A percentile compares a stretch with the other conserved stretches of the same genome.
Evolutionary conservation across 2,113 vertebrate genomes (phyloP).

Genomic region (Festucalex cinctus): DNA sequence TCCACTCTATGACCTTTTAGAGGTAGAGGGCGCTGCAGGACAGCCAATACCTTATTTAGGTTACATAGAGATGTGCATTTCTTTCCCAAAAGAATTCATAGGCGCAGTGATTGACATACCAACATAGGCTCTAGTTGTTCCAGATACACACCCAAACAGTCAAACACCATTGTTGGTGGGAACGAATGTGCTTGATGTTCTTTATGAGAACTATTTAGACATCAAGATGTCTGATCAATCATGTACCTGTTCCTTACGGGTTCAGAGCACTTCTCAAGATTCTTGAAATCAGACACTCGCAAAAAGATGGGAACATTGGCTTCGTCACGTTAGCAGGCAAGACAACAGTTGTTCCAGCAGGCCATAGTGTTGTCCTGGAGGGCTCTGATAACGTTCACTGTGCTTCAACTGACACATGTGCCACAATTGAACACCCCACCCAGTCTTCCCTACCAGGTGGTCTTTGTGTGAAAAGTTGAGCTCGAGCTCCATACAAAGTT

Average conservation of each 20-base stretch:
- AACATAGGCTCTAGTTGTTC: neutral
- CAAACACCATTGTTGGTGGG: neutral
- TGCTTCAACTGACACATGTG: neutral
- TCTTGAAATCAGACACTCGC: neutral
- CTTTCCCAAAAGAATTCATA: neutral
- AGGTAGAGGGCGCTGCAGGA: constrained; percentile 1
- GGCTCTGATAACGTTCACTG: neutral
- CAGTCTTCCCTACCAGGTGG: neutral
- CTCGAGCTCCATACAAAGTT: neutral
- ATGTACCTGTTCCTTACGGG: neutral
- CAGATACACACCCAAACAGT: neutral
- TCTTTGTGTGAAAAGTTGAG: neutral
- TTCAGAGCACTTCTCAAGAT: neutral
- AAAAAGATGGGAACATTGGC: neutral
- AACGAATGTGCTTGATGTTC: neutral
- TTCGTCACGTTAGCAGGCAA: neutral
- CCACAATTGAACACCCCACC: neutral
- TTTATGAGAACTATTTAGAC: too few relatives aligned
- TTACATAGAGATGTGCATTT: neutral
- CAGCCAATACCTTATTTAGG: constrained; percentile 1
- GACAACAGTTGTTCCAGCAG: neutral
- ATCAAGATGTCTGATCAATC: neutral
- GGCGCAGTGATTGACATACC: neutral
- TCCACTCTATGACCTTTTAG: neutral
- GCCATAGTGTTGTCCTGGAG: neutral